Evolutionary conservation across 1,140 invertebrate species (phyloP).

Genomic region (Drosophila ananassae): DNA sequence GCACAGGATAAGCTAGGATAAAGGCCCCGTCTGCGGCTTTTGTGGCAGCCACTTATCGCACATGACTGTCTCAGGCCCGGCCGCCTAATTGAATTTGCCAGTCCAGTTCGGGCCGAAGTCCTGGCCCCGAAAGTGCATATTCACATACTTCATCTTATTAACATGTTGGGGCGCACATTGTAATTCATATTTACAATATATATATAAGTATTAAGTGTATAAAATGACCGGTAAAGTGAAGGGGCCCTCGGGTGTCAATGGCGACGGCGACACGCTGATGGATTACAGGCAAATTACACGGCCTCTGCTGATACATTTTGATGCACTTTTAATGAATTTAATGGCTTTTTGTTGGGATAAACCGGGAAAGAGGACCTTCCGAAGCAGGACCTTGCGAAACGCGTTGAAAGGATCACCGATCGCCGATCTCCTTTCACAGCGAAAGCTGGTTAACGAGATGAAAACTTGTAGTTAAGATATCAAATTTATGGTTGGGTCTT

Average conservation of each 20-base stretch:
- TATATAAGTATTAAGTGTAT: constrained; percentile 35
- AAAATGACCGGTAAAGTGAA: constrained; percentile 8
- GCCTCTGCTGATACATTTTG: constrained; percentile 52
- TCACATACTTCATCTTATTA: constrained; percentile 73
- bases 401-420: constrained; percentile 44
- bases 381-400: constrained; percentile 9
- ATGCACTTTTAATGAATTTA: constrained; percentile 80
- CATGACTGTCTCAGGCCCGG: constrained; percentile 27
- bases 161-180: constrained; percentile 71
- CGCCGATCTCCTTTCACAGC: constrained; percentile 26
- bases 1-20: constrained; percentile 51
- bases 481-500: constrained; percentile 7
- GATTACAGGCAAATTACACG: constrained; percentile 74
- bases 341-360: constrained; percentile 33
- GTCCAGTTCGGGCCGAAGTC: constrained; percentile 1
- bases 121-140: constrained; percentile 35
- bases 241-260: constrained; percentile 55
- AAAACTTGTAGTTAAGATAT: constrained; percentile 21
- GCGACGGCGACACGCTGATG: constrained; percentile 65
- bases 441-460: constrained; percentile 41
- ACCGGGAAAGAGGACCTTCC: background rate
- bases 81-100: constrained; percentile 72
- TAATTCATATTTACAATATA: constrained; percentile 60
- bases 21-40: constrained; percentile 38
- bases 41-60: constrained; percentile 70